phyloP scores from a whole-genome alignment of 2,888 invertebrate species.

The Cantharis flavilabris region DNA sequence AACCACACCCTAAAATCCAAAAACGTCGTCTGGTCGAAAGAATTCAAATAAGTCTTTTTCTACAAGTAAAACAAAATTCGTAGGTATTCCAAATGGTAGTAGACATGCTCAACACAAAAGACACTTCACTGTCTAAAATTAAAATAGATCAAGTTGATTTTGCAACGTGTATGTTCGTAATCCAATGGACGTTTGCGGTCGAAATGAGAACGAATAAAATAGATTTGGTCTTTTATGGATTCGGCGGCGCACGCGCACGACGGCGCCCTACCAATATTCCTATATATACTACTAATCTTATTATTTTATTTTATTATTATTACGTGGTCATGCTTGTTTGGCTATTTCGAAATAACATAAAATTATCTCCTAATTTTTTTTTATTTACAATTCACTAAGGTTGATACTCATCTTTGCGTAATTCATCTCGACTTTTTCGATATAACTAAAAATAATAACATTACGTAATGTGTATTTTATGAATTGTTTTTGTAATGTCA shows the following conservation, averaged over 20 bases:
- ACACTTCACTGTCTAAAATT: slow-evolving; percentile 25
- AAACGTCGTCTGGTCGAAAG: slow-evolving; percentile 11
- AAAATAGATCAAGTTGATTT: background rate
- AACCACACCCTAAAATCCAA: slow-evolving; percentile 28
- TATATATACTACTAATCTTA: background rate
- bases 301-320: background rate
- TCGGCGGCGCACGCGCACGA: slow-evolving; percentile 12
- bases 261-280: slow-evolving; percentile 17
- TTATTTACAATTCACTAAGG: background rate
- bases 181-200: slow-evolving; percentile 23
- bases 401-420: background rate
- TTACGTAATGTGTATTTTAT: background rate
- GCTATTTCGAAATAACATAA: background rate
- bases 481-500: background rate
- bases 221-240: slow-evolving; percentile 24
- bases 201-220: slow-evolving; percentile 20
- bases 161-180: slow-evolving; percentile 14
- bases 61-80: slow-evolving; percentile 19
- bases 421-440: background rate
- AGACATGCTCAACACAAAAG: slow-evolving; percentile 25
- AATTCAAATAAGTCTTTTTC: slow-evolving; percentile 12
- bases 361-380: background rate
- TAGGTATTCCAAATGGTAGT: slow-evolving; percentile 5
- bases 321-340: background rate
- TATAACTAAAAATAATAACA: background rate